Conservation (phyloP, 1,140 invertebrate species). For the Calycopis cecrops region DNA sequence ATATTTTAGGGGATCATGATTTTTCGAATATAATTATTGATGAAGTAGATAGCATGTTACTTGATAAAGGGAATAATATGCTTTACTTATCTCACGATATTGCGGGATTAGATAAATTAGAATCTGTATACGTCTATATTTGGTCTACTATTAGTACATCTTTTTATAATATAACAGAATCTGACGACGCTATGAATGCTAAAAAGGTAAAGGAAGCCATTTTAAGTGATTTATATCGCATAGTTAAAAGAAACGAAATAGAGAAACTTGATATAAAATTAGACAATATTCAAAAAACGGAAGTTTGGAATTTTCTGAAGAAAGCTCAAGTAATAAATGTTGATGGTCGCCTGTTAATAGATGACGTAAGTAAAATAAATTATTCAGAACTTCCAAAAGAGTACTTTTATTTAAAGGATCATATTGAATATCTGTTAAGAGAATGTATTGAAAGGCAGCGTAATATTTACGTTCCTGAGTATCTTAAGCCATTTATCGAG, state of each 20-base stretch:
- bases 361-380: slow-evolving; percentile 10
- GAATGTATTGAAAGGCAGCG: slow-evolving; percentile 6
- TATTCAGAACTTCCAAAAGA: slow-evolving; percentile 5
- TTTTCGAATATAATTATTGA: slow-evolving; percentile 16
- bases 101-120: slow-evolving; percentile 16
- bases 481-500: slow-evolving; percentile 16
- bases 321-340: slow-evolving; percentile 10
- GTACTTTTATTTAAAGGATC: slow-evolving; percentile 3
- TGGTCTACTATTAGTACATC: slow-evolving; percentile 11
- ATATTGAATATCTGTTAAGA: slow-evolving; percentile 9
- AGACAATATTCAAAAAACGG: slow-evolving; percentile 4
- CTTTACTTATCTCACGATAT: slow-evolving; percentile 19
- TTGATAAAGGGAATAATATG: slow-evolving; percentile 21
- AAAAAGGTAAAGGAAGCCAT: slow-evolving; percentile 14
- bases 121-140: slow-evolving; percentile 19
- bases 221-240: slow-evolving; percentile 6
- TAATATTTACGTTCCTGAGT: slow-evolving; percentile 10
- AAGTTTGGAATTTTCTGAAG: slow-evolving; percentile 3
- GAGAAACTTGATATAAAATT: slow-evolving; percentile 11
- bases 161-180: neutral
- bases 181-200: slow-evolving; percentile 1
- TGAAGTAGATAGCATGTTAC: slow-evolving; percentile 19
- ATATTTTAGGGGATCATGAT: slow-evolving; percentile 20
- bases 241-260: slow-evolving; percentile 13
- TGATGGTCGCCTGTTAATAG: slow-evolving; percentile 5